Conservation (phyloP, 2,888 invertebrate genomes). For the Ophraella communa region DNA sequence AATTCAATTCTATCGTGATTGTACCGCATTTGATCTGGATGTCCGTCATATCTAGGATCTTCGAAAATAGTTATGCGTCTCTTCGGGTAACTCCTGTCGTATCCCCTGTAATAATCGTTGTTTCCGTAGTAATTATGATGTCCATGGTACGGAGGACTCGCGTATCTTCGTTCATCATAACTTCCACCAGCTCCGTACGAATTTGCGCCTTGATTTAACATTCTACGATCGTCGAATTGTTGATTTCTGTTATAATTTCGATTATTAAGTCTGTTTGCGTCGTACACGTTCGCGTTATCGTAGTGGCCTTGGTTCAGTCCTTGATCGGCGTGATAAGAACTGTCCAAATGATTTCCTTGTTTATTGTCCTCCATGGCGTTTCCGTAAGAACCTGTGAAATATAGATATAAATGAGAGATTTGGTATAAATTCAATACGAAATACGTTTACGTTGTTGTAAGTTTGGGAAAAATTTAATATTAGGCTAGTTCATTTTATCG, state of each 20-base stretch:
- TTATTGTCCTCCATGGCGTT: slow-evolving; percentile 45
- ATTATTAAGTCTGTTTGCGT: slow-evolving; percentile 49
- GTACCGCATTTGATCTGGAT: slow-evolving; percentile 33
- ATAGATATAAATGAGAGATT: not conserved
- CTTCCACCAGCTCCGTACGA: slow-evolving; percentile 42
- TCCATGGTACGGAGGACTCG: slow-evolving; percentile 30
- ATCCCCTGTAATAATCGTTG: not conserved
- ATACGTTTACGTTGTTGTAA: no score
- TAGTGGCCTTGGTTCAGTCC: slow-evolving; percentile 50
- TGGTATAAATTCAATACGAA: not conserved
- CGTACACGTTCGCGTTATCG: slow-evolving; percentile 50
- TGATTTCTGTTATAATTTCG: slow-evolving; percentile 51
- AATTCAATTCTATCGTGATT: slow-evolving; percentile 46
- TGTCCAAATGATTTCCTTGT: slow-evolving; percentile 49
- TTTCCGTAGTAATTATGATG: slow-evolving; percentile 18
- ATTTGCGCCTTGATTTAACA: slow-evolving; percentile 42
- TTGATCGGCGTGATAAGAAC: slow-evolving; percentile 47
- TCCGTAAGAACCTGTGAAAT: slow-evolving; percentile 44
- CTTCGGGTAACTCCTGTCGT: slow-evolving; percentile 25
- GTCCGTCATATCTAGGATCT: slow-evolving; percentile 49
- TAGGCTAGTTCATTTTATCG: no score
- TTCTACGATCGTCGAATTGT: slow-evolving; percentile 49
- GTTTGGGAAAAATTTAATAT: no score
- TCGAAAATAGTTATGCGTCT: slow-evolving; percentile 57
- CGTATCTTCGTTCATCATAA: slow-evolving; percentile 43